These are phyloP conservation scores for Orthosia cruda DNA, from an alignment of 2,888 invertebrate genomes.

Conservation along the genomic window DNA sequence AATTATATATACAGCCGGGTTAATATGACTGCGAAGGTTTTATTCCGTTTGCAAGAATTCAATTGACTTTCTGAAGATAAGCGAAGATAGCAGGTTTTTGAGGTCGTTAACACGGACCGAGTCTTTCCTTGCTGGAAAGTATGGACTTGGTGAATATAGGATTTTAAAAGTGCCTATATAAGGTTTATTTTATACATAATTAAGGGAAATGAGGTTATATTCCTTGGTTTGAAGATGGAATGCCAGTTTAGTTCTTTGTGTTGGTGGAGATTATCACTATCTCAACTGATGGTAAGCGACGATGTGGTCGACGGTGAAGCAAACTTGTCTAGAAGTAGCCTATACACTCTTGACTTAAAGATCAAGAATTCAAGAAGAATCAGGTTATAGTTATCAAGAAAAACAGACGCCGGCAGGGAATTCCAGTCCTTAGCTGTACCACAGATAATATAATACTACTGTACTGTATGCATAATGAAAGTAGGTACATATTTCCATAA, in stretches of 20 bases:
- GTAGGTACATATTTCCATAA: neutral
- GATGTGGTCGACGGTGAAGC: neutral
- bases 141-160: constrained; percentile 37
- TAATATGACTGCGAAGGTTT: constrained; percentile 58
- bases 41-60: constrained; percentile 67
- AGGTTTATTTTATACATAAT: constrained; percentile 30
- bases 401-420: neutral
- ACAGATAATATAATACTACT: too few species aligned
- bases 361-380: too few species aligned
- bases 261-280: neutral
- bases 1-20: constrained; percentile 59
- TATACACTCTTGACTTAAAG: neutral
- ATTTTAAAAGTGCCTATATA: constrained; percentile 32
- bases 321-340: neutral
- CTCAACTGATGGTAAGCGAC: neutral
- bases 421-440: neutral
- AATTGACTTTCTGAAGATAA: constrained; percentile 70
- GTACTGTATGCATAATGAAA: neutral
- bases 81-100: constrained; percentile 69
- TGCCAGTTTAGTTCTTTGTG: constrained; percentile 7
- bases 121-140: constrained; percentile 54
- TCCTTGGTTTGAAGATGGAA: constrained; percentile 2
- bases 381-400: neutral
- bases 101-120: constrained; percentile 66
- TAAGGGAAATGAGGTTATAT: constrained; percentile 1